A percentile compares a stretch with the other conserved stretches of the same genome.
phyloP scores from a whole-genome alignment of 2,888 invertebrate species.

The Tethea ocularis region DNA sequence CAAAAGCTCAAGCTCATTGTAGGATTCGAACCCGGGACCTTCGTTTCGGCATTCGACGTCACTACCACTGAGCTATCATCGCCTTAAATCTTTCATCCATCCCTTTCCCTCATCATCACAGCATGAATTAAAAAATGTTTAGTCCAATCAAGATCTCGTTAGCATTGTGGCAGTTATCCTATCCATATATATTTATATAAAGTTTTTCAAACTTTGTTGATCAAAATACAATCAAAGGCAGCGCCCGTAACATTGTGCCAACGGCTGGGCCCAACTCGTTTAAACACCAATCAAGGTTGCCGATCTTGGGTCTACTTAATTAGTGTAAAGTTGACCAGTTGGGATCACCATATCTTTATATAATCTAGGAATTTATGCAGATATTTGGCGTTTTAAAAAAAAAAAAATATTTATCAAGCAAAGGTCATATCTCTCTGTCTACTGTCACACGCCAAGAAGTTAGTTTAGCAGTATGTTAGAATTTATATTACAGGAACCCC shows the following conservation, averaged over 20 bases:
- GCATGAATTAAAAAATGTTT: background rate
- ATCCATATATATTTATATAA: background rate
- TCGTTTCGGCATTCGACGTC: too few species aligned
- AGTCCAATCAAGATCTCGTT: background rate
- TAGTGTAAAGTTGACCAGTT: constrained; percentile 13
- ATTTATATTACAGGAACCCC: too few species aligned
- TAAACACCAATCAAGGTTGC: constrained; percentile 24
- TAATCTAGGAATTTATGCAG: background rate
- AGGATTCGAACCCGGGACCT: too few species aligned
- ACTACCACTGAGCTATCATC: too few species aligned
- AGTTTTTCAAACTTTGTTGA: background rate
- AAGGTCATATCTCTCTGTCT: too few species aligned
- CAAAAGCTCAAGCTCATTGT: too few species aligned
- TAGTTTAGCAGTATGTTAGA: too few species aligned
- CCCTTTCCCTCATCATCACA: too few species aligned
- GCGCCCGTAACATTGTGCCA: constrained; percentile 6
- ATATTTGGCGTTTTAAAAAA: too few species aligned
- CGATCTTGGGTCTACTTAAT: constrained; percentile 23
- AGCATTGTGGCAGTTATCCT: background rate
- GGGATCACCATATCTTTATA: background rate
- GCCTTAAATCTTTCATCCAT: too few species aligned
- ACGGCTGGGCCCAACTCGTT: constrained; percentile 17
- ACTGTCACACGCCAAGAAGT: too few species aligned
- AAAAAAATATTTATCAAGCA: too few species aligned
- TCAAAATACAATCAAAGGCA: constrained; percentile 2